These are phyloP conservation scores for Bellardia pandia DNA, from an alignment of 2,888 invertebrate species.

Conservation along the genomic window DNA sequence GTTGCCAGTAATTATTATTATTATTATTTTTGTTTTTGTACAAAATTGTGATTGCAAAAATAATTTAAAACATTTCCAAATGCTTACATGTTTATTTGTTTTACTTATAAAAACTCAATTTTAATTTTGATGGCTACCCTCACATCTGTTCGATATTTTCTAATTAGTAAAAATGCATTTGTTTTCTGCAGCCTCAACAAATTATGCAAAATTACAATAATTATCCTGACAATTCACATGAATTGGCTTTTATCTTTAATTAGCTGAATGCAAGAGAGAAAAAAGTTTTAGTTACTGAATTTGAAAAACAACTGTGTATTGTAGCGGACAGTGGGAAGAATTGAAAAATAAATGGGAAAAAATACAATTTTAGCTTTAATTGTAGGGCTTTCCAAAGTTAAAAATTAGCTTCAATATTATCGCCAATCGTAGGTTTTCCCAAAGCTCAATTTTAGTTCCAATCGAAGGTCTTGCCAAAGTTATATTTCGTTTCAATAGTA, in stretches of 20 bases:
- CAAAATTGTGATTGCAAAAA: slow-evolving; percentile 38
- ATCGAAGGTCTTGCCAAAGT: no score
- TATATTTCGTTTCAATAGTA: no score
- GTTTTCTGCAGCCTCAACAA: slow-evolving; percentile 33
- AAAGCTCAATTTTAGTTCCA: no score
- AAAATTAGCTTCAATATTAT: no score
- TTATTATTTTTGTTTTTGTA: background rate
- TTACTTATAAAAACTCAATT: slow-evolving; percentile 17
- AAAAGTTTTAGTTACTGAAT: background rate
- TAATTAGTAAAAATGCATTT: slow-evolving; percentile 46
- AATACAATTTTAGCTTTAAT: background rate
- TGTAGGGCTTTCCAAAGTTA: no score
- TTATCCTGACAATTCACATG: slow-evolving; percentile 68
- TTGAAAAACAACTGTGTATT: background rate
- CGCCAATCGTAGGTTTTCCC: no score
- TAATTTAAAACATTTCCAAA: slow-evolving; percentile 5
- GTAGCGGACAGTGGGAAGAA: background rate
- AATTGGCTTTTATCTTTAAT: slow-evolving; percentile 69
- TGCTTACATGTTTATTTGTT: background rate
- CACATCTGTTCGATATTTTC: slow-evolving; percentile 44
- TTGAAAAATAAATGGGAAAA: no score
- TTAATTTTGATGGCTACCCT: slow-evolving; percentile 8
- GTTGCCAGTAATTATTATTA: slow-evolving; percentile 15
- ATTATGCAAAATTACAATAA: slow-evolving; percentile 59
- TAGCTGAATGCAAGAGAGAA: slow-evolving; percentile 35